Percentiles rank a stretch among this genome's conserved stretches.
Evolutionary conservation across 2,113 vertebrate genomes (phyloP).

Genomic region (Campylomormyrus tamandua): DNA sequence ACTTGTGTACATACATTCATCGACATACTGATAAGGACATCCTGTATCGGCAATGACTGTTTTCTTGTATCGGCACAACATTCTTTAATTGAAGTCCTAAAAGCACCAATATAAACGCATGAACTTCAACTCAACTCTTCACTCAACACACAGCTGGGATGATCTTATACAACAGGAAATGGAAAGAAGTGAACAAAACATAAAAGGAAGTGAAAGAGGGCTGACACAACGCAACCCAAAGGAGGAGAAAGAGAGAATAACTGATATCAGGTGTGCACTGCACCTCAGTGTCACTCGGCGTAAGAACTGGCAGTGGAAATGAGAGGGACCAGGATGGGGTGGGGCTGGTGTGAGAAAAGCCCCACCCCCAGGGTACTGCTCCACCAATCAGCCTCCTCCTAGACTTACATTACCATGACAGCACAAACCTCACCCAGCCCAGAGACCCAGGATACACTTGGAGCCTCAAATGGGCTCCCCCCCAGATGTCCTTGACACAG

Average conservation of each 20-base stretch:
- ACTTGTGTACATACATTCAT: background rate
- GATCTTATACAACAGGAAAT: slow-evolving; percentile 4
- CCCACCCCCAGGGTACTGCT: background rate
- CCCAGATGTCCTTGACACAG: background rate
- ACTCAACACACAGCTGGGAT: slow-evolving; percentile 4
- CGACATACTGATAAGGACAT: background rate
- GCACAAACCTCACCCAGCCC: background rate
- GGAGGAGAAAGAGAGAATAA: background rate
- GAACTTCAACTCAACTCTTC: background rate
- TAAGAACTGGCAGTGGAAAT: background rate
- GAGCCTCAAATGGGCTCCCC: background rate
- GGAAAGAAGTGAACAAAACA: background rate
- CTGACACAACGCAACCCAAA: background rate
- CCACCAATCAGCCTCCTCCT: background rate
- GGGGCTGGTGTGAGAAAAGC: background rate
- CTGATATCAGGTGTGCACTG: background rate
- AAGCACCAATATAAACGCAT: background rate
- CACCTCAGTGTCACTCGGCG: background rate
- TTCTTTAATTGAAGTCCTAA: background rate
- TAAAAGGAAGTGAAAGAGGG: background rate
- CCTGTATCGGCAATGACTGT: background rate
- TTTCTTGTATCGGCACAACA: background rate
- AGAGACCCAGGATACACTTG: background rate
- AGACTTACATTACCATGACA: background rate
- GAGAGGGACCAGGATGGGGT: background rate